phyloP scores from a whole-genome alignment of 1,140 invertebrate species.

The Megathymus violae region DNA sequence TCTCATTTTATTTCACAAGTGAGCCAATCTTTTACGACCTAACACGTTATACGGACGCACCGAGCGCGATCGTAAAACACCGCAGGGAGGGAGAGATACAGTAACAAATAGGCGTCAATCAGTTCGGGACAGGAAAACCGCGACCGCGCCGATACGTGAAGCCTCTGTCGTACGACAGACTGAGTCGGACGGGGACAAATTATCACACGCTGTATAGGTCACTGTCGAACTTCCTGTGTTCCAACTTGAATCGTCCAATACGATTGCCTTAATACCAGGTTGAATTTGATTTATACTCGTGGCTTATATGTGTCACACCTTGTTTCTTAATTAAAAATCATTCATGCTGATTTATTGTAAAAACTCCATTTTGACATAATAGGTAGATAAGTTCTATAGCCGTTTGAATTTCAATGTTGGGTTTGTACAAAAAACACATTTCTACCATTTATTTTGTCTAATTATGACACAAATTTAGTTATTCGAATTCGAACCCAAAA shows the following conservation, averaged over 20 bases:
- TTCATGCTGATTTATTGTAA: no score
- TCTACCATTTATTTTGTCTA: no score
- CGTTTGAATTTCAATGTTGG: no score
- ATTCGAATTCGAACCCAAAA: no score
- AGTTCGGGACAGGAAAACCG: conserved; percentile 8
- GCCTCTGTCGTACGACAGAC: neutral
- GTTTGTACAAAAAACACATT: no score
- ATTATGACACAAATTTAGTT: no score
- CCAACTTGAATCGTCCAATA: neutral
- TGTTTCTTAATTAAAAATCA: no score
- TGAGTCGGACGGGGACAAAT: neutral
- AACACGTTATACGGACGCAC: neutral
- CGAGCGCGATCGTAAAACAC: conserved; percentile 9
- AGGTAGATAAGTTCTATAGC: no score
- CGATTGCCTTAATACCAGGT: no score
- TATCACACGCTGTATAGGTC: neutral
- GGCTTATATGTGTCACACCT: no score
- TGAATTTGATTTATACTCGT: no score
- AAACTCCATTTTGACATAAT: no score
- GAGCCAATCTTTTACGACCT: neutral
- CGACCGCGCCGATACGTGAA: conserved; percentile 3
- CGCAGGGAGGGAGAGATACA: conserved; percentile 2
- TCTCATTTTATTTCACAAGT: neutral
- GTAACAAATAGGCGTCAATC: conserved; percentile 21
- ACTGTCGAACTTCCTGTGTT: neutral